A percentile compares a stretch with the other conserved stretches of the same genome.
Conservation (phyloP, 64 coral and sea anemone genomes). For the Hydrozoanthus tunicans region DNA sequence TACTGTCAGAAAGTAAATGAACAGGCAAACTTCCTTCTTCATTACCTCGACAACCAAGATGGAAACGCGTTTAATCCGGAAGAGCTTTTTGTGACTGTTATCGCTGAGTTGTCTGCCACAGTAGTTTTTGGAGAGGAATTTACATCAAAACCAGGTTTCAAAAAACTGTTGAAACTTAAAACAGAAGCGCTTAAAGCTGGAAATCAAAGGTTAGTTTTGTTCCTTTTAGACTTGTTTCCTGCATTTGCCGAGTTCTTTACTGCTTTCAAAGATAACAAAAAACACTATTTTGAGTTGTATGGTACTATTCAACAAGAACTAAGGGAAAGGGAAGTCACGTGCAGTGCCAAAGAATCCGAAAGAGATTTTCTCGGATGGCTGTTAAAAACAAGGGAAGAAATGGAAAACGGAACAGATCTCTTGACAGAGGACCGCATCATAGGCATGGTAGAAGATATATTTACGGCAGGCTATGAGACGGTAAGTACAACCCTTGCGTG, state of each 20-base stretch:
- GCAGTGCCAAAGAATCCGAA: neutral
- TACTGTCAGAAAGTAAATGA: neutral
- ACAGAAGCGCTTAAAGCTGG: neutral
- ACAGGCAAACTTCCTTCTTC: neutral
- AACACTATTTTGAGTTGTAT: neutral
- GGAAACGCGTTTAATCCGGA: neutral
- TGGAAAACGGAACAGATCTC: neutral
- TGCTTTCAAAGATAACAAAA: neutral
- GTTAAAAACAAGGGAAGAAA: neutral
- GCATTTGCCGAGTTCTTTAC: neutral
- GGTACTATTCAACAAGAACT: neutral
- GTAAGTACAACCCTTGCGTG: constrained; percentile 1
- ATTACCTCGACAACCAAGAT: neutral
- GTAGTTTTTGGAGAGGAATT: neutral
- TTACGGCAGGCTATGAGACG: constrained; percentile 34
- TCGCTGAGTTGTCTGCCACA: neutral
- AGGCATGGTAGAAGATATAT: neutral
- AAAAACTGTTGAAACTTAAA: neutral
- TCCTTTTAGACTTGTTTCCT: neutral
- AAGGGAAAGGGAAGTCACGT: neutral
- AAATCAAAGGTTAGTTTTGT: neutral
- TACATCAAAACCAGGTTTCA: neutral
- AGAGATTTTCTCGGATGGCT: neutral
- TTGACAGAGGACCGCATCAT: constrained; percentile 8
- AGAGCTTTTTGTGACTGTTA: neutral